Percentiles rank a stretch among this genome's conserved stretches.
These are phyloP conservation scores for Diglossa cyanea DNA, from an alignment of 2,797 vertebrate species.

Conservation along the genomic window DNA sequence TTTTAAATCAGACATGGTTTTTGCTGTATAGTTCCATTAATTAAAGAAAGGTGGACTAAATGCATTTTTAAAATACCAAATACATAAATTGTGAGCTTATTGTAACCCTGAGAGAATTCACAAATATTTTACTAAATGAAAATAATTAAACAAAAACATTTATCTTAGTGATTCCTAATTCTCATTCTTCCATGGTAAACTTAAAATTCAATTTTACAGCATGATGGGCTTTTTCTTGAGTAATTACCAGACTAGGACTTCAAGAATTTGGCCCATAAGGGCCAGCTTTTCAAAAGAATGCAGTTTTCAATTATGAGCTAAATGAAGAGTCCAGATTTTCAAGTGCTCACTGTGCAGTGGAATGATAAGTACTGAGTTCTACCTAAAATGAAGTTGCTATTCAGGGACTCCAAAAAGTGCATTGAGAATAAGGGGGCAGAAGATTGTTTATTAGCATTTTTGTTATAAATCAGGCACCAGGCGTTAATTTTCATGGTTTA, in stretches of 20 bases:
- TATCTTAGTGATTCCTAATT: not conserved
- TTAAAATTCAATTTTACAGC: not conserved
- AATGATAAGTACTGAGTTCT: not conserved
- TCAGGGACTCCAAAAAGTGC: not conserved
- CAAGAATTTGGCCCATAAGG: not conserved
- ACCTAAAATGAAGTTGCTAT: fast-evolving
- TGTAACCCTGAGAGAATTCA: not conserved
- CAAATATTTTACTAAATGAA: not conserved
- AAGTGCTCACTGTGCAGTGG: fast-evolving
- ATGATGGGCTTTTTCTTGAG: not conserved
- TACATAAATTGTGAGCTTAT: not conserved
- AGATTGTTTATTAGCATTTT: not conserved
- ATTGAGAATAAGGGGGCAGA: not conserved
- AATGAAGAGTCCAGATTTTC: not conserved
- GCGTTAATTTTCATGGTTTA: not conserved
- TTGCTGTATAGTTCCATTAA: not conserved
- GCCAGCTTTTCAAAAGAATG: not conserved
- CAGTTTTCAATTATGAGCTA: not conserved
- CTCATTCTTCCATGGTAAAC: not conserved
- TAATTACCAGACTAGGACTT: not conserved
- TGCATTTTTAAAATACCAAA: not conserved
- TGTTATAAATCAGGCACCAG: not conserved
- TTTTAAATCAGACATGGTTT: not conserved
- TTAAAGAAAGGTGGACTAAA: not conserved
- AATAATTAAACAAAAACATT: not conserved